Evolutionary conservation across 2,888 invertebrate genomes (phyloP), one percentile per base, ranked within the genome.

Genomic region (Allophyes oxyacanthae): DNA sequence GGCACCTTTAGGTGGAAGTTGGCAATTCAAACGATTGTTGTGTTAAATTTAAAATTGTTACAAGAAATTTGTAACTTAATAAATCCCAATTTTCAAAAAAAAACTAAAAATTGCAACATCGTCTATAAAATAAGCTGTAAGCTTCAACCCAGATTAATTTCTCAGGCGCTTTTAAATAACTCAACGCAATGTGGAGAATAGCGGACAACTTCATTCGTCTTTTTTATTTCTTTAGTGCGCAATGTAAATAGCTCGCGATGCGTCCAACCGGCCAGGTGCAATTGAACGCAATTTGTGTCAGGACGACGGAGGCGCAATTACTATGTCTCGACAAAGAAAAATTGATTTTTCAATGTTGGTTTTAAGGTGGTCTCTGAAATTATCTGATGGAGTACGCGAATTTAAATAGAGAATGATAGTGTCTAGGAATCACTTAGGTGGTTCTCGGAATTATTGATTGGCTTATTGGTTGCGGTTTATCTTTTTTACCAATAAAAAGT

Each of bases 311-410:
- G 75, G 71, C 69, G 87, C 91, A 91, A 92, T 92, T 91, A 91
- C 85, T 73, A 72, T 81, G 89, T 87, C 91, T 79, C 77, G 85
- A 79, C 81, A 79, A 84, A 84, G 85, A 90, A 89, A 88, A 89
- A 90, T 89, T 89, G 87, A 87, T 89, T 89, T 88, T 89, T 83
- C 87, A 86, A 85, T 88, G 89, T 90, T 86, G 85, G 84, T 88
- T 89, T 90, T 87, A 86, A 83, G 80, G 81, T 80, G 81, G 82
- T 80, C 83, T 64, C 66, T 76, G 67, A 20, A 20, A 78, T 82
- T 79, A 80, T 71, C 70, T 74, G 70, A 70, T 67, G 41, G 44
- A 58, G 51, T 54, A 70, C 33, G 32, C 28, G 8, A 25, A 26
- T 25, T 6, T 40, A 45, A 53, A 36, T 13, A 14, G 30, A 34